Evolutionary conservation across 2,113 vertebrate species (phyloP).

Genomic region (Eubucco bourcierii): DNA sequence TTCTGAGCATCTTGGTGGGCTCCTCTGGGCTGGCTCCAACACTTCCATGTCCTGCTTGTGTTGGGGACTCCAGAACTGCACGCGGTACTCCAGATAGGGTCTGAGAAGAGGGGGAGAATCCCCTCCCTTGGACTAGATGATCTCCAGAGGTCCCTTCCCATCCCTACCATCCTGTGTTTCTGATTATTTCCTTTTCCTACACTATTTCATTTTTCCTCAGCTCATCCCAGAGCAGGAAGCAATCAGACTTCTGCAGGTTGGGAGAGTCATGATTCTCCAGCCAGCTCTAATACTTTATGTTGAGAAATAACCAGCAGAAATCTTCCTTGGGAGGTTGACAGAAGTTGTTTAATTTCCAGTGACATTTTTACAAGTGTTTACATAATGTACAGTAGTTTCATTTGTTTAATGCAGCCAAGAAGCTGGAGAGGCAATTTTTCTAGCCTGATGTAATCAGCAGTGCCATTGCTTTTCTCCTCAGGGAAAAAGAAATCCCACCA

Average conservation of each 20-base stretch:
- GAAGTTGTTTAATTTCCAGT: slow-evolving; percentile 50
- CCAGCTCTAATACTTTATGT: neutral
- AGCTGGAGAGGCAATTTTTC: slow-evolving; percentile 48
- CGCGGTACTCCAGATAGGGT: too few relatives aligned
- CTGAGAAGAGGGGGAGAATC: too few relatives aligned
- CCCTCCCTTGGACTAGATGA: too few relatives aligned
- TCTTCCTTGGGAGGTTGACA: slow-evolving; percentile 16
- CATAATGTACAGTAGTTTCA: slow-evolving; percentile 43
- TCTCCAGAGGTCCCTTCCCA: too few relatives aligned
- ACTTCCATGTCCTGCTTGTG: too few relatives aligned
- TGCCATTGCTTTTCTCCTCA: slow-evolving; percentile 2
- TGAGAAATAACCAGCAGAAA: slow-evolving; percentile 44
- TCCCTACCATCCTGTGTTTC: too few relatives aligned
- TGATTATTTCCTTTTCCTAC: neutral
- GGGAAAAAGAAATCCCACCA: slow-evolving; percentile 16
- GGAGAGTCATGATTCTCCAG: neutral
- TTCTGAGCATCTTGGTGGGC: too few relatives aligned
- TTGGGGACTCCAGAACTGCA: too few relatives aligned
- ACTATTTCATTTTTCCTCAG: neutral
- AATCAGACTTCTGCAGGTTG: neutral
- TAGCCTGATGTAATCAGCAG: neutral
- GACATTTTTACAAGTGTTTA: slow-evolving; percentile 62
- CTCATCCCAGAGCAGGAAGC: neutral
- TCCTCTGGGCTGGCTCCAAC: too few relatives aligned
- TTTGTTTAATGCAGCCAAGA: slow-evolving; percentile 48